phyloP scores from a whole-genome alignment of 2,113 vertebrate species.

The Indri indri region DNA sequence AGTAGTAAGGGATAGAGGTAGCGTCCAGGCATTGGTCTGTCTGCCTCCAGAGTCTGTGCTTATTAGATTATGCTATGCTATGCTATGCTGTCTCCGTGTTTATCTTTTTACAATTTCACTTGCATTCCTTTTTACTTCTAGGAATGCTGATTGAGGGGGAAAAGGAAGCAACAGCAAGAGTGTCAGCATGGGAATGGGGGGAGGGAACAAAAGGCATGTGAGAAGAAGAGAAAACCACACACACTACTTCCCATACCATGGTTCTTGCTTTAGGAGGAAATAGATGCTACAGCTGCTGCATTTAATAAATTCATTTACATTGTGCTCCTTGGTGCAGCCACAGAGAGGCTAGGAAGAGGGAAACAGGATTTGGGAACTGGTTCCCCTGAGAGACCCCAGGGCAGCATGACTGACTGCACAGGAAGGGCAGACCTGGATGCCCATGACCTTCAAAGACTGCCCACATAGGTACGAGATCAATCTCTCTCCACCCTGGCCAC shows the following conservation, averaged over 20 bases:
- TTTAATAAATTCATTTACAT: not conserved
- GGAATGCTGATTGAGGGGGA: not conserved
- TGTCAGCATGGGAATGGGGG: not conserved
- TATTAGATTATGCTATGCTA: not conserved
- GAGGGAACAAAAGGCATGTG: not conserved
- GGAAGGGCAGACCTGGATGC: not conserved
- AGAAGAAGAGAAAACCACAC: not conserved
- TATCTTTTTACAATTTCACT: not conserved
- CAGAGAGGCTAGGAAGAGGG: not conserved
- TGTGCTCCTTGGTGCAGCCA: not conserved
- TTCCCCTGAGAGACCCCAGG: not conserved
- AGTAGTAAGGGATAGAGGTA: not conserved
- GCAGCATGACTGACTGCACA: not conserved
- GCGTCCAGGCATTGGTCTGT: not conserved
- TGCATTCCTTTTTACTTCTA: slow-evolving; percentile 11
- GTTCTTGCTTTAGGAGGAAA: not conserved
- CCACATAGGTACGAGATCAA: not conserved
- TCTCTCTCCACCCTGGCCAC: not conserved
- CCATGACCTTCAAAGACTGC: not conserved
- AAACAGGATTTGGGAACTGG: not conserved
- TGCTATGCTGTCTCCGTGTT: not conserved
- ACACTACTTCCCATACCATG: not conserved
- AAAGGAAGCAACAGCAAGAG: not conserved
- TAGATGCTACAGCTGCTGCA: not conserved
- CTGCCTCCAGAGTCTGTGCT: not conserved